Percentiles rank a stretch among this genome's conserved stretches.
Evolutionary conservation across 2,797 vertebrate genomes (phyloP).

Genomic region (Psittacula derbiana): DNA sequence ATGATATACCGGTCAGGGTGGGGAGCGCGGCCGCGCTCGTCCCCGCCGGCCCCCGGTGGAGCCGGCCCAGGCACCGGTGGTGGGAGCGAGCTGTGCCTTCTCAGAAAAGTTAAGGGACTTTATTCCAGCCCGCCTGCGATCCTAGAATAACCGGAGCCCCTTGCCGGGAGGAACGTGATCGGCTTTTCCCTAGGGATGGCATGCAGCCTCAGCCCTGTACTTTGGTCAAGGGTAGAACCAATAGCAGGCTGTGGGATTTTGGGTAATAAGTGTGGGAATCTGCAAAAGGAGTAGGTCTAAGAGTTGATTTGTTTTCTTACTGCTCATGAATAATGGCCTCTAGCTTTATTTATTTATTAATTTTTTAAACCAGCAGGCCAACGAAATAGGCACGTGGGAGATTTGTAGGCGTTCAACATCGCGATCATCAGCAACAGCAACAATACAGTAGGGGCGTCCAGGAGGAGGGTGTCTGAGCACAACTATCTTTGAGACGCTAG

Average conservation of each 20-base stretch:
- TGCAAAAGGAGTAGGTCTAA: constrained; percentile 61
- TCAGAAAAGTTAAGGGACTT: constrained; percentile 61
- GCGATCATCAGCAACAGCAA: constrained; percentile 4
- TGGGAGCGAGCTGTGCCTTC: neutral
- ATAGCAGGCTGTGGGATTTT: constrained; percentile 75
- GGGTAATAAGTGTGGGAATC: constrained; percentile 81
- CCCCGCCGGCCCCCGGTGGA: neutral
- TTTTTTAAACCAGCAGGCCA: constrained; percentile 37
- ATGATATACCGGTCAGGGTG: neutral
- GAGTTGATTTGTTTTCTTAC: constrained; percentile 73
- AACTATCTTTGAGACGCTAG: neutral
- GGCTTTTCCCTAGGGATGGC: constrained; percentile 70
- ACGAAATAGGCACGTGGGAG: constrained; percentile 48
- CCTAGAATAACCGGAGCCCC: constrained; percentile 62
- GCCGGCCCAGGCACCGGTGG: neutral
- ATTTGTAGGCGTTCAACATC: constrained; percentile 58
- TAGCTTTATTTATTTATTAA: neutral
- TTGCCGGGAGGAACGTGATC: constrained; percentile 63
- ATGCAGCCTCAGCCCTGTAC: constrained; percentile 51
- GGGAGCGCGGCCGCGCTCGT: neutral
- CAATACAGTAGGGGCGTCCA: neutral
- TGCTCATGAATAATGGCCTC: constrained; percentile 71
- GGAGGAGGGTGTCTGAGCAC: constrained; percentile 35
- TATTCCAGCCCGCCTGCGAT: constrained; percentile 30
- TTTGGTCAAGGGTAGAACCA: constrained; percentile 68